phyloP scores from a whole-genome alignment of 2,797 vertebrate genomes.

The Cryptoprocta ferox region DNA sequence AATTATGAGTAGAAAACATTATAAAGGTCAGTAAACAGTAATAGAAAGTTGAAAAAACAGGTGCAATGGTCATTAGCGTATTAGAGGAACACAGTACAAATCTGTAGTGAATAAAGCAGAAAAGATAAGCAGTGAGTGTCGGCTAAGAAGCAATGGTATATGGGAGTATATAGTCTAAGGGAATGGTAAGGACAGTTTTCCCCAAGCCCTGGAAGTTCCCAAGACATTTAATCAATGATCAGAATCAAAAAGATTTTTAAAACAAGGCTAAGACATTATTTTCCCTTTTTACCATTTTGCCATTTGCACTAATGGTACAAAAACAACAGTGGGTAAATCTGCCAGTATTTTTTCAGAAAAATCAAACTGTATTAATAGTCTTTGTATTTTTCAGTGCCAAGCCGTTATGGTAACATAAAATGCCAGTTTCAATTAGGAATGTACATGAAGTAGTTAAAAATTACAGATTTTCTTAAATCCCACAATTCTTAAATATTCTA shows the following conservation, averaged over 20 bases:
- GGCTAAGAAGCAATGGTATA: neutral
- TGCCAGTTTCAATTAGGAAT: neutral
- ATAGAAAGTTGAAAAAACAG: neutral
- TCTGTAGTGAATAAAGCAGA: neutral
- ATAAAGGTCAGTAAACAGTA: neutral
- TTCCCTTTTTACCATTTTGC: neutral
- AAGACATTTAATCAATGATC: neutral
- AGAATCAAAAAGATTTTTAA: neutral
- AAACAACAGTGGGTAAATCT: neutral
- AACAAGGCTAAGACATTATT: neutral
- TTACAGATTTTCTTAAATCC: neutral
- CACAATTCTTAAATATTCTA: neutral
- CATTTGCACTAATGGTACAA: neutral
- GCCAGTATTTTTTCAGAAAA: neutral
- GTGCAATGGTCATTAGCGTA: neutral
- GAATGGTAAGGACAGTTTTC: neutral
- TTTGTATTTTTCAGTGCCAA: neutral
- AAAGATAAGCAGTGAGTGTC: neutral
- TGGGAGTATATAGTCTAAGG: neutral
- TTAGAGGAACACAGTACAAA: neutral
- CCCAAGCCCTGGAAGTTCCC: neutral
- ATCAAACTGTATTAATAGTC: neutral
- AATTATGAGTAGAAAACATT: neutral
- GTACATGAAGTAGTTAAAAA: neutral
- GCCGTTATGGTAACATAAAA: neutral